Evolutionary conservation across 2,113 vertebrate species (phyloP), one percentile per base, ranked within the genome.

Genomic region (Arizona elegans): DNA sequence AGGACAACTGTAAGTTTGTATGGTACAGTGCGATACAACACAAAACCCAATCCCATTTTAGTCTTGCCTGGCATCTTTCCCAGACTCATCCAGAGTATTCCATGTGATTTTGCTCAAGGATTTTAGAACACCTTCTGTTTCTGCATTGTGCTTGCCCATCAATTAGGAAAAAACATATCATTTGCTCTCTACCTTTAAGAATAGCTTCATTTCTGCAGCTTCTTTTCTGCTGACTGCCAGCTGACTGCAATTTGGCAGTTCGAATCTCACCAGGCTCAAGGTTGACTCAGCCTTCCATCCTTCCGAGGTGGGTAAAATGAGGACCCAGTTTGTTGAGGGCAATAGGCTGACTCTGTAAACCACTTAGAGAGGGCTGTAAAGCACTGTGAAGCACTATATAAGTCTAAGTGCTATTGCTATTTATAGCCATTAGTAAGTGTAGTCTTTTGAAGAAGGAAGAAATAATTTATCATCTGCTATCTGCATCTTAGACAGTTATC

Each of bases 81-180:
- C 75, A 81, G 43, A 81, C 33, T 33, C 75, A 38, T 3, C 87
- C 10, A 0, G 0, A 1, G 93, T n/a, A 55, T 88, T 88, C 8
- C 33, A 89, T n/a, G 17, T 23, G 89, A 92, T 56, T 92, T 13
- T 81, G 90, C 65, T 92, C 96, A 88, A 70, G 55, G 26, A 55
- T 88, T 88, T 0, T 19, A 26, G 33, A 58, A 50, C 10, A 38
- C 3, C n/a, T 85, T 89, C 43, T n/a, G 15, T 33, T 47, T 24
- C 56, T 29, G 4, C 33, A 26, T n/a, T 54, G n/a, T 53, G 53
- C 21, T 85, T 56, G 33, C 6, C 52, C 81, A 29, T 33, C 43
- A 33, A 21, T n/a, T 55, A 88, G 21, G 52, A n/a, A 91, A 52
- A 91, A 43, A 62, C 21, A 52, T 29, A 38, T 19, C 62, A n/a